These are phyloP conservation scores for Isichthys henryi DNA, from an alignment of 2,113 vertebrate genomes.

Conservation along the genomic window DNA sequence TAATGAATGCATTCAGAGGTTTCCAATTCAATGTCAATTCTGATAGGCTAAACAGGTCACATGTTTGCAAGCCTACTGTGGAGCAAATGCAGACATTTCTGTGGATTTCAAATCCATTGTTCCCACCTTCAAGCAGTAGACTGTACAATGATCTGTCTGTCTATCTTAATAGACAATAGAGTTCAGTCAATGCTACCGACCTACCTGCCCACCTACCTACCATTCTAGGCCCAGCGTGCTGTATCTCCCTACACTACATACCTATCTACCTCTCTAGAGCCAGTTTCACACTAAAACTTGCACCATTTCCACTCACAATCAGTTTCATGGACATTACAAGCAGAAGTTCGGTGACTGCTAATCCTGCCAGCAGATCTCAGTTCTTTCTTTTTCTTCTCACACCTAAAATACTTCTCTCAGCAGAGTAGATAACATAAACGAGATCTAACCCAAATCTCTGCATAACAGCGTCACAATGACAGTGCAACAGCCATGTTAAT, in stretches of 20 bases:
- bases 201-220: neutral
- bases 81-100: neutral
- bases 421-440: neutral
- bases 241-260: neutral
- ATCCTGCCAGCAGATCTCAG: neutral
- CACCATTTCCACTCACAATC: neutral
- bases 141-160: neutral
- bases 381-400: neutral
- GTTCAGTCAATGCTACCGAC: neutral
- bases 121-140: neutral
- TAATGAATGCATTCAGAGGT: constrained; percentile 8
- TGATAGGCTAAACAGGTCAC: constrained; percentile 4
- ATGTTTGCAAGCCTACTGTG: neutral
- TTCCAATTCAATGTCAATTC: neutral
- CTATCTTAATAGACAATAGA: neutral
- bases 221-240: neutral
- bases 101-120: neutral
- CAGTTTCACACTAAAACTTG: neutral
- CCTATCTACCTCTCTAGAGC: neutral
- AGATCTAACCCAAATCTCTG: neutral
- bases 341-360: neutral
- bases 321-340: neutral
- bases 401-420: neutral
- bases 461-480: neutral
- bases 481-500: neutral